Evolutionary conservation across 2,113 vertebrate genomes (phyloP), one percentile per base, ranked within the genome.

Genomic region (Bubo blakistoni): DNA sequence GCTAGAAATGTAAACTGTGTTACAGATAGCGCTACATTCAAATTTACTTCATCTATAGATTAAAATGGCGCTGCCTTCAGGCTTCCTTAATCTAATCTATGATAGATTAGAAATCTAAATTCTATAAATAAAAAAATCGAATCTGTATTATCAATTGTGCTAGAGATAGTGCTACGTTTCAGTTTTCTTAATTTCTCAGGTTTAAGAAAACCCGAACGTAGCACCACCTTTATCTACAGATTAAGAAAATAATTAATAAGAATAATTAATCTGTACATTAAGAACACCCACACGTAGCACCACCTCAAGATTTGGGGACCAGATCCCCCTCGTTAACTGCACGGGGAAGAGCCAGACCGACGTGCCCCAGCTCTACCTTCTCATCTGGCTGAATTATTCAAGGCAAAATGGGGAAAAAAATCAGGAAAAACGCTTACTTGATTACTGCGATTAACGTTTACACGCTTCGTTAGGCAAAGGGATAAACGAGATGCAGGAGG

Each of bases 401-500:
- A 0, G 1, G 34, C 34, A n/a, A n/a, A 0, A 2, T 4, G 22
- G 20, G 22, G 20, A 55, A 55, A 40, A 47, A 62, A 40, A 27
- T 14, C 11, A 10, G 16, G 36, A 21, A 42, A 63, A 52, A 54
- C 1, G 13, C 46, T 30, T 15, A 11, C 4, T 27, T 5, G 2
- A 32, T 38, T 14, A 38, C 16, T 1, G 12, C 1, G 8, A 59
- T 49, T 27, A 49, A 20, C 0, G 4, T 21, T 58, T 16, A 14
- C 4, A 6, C 1, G 4, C 65, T 40, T 59, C 29, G 18, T 59
- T 49, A 70, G n/a, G 80, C 20, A 30, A 46, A 27, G 36, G 8
- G 14, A 1, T 10, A 36, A 57, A 6, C 1, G 27, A 47, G 79
- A 38, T 0, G 40, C 2, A 14, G 55, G 25, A 61, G 30, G 36